A percentile compares a stretch with the other conserved stretches of the same genome.
Conservation (phyloP, 2,888 invertebrate species). For the Tenthredo amoena region DNA sequence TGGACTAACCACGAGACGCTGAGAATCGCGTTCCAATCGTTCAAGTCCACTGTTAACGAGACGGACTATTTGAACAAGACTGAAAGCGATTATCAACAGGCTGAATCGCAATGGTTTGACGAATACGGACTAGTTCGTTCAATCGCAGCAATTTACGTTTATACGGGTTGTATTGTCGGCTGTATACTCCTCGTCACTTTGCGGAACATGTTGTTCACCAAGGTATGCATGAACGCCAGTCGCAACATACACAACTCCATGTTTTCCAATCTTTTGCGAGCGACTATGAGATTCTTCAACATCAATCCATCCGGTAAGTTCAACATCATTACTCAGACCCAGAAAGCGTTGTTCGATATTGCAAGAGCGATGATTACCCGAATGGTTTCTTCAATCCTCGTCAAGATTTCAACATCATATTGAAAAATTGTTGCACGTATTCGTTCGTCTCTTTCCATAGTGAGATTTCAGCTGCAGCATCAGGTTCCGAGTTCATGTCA, state of each 20-base stretch:
- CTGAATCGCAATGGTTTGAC: constrained; percentile 55
- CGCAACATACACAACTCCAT: constrained; percentile 90
- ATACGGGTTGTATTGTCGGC: constrained; percentile 70
- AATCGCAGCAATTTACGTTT: constrained; percentile 73
- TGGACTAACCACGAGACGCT: constrained; percentile 79
- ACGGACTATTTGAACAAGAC: neutral
- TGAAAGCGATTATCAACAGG: neutral
- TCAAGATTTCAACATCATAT: neutral
- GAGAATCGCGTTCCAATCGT: constrained; percentile 8
- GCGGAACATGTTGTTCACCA: constrained; percentile 86
- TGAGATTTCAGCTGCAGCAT: no score
- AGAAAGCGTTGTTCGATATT: neutral
- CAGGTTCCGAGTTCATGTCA: no score
- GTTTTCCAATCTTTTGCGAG: constrained; percentile 88
- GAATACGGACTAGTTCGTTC: constrained; percentile 65
- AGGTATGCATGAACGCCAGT: constrained; percentile 88
- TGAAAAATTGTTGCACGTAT: neutral
- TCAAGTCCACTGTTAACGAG: neutral
- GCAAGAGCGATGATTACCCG: neutral
- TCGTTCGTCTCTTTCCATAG: no score
- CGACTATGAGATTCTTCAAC: constrained; percentile 93
- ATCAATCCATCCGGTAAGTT: constrained; percentile 87
- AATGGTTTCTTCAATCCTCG: neutral
- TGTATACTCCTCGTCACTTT: constrained; percentile 74
- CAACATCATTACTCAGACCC: neutral